These are phyloP conservation scores for Microtus richardsoni DNA, from an alignment of 2,113 vertebrate species.

Conservation along the genomic window DNA sequence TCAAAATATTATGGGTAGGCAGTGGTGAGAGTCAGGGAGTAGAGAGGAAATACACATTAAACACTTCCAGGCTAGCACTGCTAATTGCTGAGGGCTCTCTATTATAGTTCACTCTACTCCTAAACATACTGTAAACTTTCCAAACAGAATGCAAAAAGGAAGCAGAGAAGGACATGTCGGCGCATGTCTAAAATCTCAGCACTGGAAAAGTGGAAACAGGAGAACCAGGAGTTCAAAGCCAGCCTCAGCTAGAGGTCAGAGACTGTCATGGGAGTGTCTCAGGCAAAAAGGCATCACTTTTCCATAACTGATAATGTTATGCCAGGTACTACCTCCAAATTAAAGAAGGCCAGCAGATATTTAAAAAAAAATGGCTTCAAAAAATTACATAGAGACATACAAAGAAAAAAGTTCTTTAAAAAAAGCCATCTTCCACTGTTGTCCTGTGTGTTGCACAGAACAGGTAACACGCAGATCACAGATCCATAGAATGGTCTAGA, in stretches of 20 bases:
- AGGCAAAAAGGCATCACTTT: background rate
- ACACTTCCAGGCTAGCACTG: background rate
- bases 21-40: background rate
- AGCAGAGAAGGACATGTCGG: background rate
- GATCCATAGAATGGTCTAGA: background rate
- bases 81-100: background rate
- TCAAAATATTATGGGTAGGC: background rate
- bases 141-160: background rate
- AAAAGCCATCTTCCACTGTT: background rate
- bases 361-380: background rate
- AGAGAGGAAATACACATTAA: background rate
- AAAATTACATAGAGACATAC: background rate
- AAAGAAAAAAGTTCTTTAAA: background rate
- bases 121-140: conserved; percentile 24
- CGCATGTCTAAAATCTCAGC: background rate
- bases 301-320: background rate
- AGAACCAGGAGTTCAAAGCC: background rate
- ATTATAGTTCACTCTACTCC: background rate
- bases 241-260: background rate
- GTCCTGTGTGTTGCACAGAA: background rate
- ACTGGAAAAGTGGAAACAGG: background rate
- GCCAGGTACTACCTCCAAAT: background rate
- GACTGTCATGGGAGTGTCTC: too few species aligned
- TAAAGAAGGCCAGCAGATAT: conserved; percentile 22
- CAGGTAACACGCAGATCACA: background rate